A percentile compares a stretch with the other conserved stretches of the same genome.
Evolutionary conservation across 2,797 vertebrate genomes (phyloP).

Genomic region (Botia kubotai): DNA sequence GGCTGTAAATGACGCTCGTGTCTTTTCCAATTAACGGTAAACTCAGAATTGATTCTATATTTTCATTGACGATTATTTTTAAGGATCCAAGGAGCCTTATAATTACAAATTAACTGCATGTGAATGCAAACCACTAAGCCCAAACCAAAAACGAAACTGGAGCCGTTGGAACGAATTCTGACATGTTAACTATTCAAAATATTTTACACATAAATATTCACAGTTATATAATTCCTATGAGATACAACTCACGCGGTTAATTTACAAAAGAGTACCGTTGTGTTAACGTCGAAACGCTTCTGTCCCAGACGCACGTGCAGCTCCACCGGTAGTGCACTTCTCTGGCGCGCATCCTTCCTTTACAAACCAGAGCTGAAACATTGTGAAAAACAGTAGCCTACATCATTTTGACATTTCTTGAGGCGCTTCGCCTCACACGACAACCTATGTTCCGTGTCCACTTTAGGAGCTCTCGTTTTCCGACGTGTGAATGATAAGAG

Average conservation of each 20-base stretch:
- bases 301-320: conserved; percentile 56
- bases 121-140: conserved; percentile 54
- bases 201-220: conserved; percentile 90
- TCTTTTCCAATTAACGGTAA: conserved; percentile 14
- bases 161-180: conserved; percentile 47
- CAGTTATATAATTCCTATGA: conserved; percentile 85
- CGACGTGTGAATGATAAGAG: conserved; percentile 83
- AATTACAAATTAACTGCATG: conserved; percentile 13
- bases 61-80: conserved; percentile 12
- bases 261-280: conserved; percentile 82
- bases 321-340: conserved; percentile 56
- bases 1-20: conserved; percentile 18
- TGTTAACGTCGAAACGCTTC: conserved; percentile 57
- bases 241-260: conserved; percentile 85
- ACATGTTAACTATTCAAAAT: conserved; percentile 76
- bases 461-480: conserved; percentile 88
- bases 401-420: conserved; percentile 52
- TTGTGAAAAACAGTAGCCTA: conserved; percentile 43
- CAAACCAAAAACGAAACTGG: conserved; percentile 39
- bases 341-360: conserved; percentile 57
- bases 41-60: conserved; percentile 4
- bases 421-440: conserved; percentile 31
- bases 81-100: neutral
- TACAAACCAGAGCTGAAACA: conserved; percentile 78
- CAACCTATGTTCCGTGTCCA: conserved; percentile 42